A percentile compares a stretch with the other conserved stretches of the same genome.
phyloP scores from a whole-genome alignment of 2,113 vertebrate species.

The Atlantisia rogersi region DNA sequence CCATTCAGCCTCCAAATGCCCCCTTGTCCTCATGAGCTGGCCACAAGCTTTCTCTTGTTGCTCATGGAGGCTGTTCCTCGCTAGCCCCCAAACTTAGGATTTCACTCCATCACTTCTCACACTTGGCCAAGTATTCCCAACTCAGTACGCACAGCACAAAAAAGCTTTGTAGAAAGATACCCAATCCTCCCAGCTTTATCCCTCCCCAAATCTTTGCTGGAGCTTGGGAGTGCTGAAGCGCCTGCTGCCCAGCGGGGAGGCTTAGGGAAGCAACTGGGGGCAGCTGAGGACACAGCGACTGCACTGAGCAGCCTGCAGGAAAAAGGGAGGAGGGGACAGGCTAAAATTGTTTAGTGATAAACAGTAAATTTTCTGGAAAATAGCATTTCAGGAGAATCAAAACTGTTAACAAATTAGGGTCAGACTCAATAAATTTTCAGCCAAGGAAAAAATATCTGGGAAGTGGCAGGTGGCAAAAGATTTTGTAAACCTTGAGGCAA shows the following conservation, averaged over 20 bases:
- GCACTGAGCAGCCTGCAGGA: not conserved
- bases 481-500: not conserved
- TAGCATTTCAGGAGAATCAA: not conserved
- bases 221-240: not conserved
- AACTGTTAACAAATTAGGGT: not conserved
- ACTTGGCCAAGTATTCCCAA: not conserved
- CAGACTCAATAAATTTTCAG: not conserved
- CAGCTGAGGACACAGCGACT: accelerated
- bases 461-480: not conserved
- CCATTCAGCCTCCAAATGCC: not conserved
- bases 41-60: not conserved
- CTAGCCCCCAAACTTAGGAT: not conserved
- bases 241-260: accelerated
- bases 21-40: not conserved
- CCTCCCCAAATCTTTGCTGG: not conserved
- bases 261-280: accelerated
- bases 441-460: not conserved
- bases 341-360: not conserved
- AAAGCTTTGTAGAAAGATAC: not conserved
- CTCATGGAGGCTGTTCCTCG: not conserved
- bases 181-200: not conserved
- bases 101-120: not conserved
- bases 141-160: not conserved
- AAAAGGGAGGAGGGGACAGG: not conserved
- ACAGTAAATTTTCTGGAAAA: not conserved